Percentiles rank a stretch among this genome's conserved stretches.
Evolutionary conservation across 2,888 invertebrate species (phyloP).

Genomic region (Cephus pygmeus): DNA sequence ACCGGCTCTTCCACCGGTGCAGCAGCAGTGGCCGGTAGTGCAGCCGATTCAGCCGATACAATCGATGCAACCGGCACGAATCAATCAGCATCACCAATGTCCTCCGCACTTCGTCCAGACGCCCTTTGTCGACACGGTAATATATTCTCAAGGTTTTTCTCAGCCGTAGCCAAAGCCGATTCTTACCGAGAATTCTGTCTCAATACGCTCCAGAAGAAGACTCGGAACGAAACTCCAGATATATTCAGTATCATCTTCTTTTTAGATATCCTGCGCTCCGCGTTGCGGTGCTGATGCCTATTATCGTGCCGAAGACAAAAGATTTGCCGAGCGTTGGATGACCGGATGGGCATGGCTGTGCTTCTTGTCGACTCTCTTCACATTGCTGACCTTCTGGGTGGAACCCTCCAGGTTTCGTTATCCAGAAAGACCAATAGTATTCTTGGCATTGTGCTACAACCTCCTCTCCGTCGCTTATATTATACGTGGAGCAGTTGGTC

Average conservation of each 20-base stretch:
- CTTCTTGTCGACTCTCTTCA: constrained; percentile 84
- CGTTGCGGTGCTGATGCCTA: constrained; percentile 77
- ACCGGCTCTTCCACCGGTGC: constrained; percentile 37
- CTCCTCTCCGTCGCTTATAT: constrained; percentile 81
- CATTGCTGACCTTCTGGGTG: constrained; percentile 87
- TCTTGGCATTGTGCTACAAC: constrained; percentile 88
- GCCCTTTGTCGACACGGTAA: constrained; percentile 64
- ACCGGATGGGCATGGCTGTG: constrained; percentile 82
- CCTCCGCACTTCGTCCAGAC: constrained; percentile 73
- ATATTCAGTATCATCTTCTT: constrained; percentile 6
- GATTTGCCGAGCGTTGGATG: constrained; percentile 79
- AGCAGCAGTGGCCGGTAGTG: constrained; percentile 35
- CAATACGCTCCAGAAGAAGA: neutral
- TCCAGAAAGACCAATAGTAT: constrained; percentile 92
- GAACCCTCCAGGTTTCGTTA: constrained; percentile 91
- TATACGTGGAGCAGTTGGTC: constrained; percentile 74
- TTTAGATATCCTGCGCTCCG: constrained; percentile 67
- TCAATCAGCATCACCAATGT: constrained; percentile 65
- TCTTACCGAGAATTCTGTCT: neutral
- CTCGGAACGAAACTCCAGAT: neutral
- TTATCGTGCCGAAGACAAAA: constrained; percentile 76
- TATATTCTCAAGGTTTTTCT: neutral
- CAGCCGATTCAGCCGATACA: constrained; percentile 44
- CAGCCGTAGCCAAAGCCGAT: neutral
- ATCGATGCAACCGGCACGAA: constrained; percentile 32